Evolutionary conservation across 92 coral and sea anemone genomes (phyloP).

Genomic region (Scolanthus callimorphus): DNA sequence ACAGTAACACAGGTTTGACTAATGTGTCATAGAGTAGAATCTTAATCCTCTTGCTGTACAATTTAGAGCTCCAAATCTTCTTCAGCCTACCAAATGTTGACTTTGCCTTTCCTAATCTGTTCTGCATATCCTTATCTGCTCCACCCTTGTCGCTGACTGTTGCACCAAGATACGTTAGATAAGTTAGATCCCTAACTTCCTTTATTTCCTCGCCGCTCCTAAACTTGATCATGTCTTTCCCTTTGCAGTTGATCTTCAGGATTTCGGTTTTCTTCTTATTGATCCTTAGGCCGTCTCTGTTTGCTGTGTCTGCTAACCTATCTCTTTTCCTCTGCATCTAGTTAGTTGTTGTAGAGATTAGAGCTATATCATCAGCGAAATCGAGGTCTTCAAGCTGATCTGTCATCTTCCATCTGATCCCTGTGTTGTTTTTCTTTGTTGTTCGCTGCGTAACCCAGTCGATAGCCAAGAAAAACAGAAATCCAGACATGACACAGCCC

Average conservation of each 20-base stretch:
- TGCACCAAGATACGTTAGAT: conserved; percentile 1
- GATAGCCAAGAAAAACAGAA: too few species aligned
- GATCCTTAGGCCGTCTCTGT: neutral
- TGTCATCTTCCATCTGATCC: too few species aligned
- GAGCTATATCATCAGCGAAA: too few species aligned
- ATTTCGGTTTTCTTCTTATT: conserved; percentile 1
- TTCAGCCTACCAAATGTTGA: neutral
- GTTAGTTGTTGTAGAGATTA: too few species aligned
- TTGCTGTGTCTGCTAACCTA: too few species aligned
- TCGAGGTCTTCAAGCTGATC: too few species aligned
- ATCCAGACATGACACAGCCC: too few species aligned
- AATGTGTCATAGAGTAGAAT: conserved; percentile 1
- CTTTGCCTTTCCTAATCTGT: conserved; percentile 1
- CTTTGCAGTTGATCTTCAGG: neutral
- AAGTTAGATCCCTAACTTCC: too few species aligned
- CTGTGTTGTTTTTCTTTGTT: too few species aligned
- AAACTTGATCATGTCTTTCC: conserved; percentile 1
- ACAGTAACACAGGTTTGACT: conserved; percentile 7
- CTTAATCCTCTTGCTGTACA: conserved; percentile 3
- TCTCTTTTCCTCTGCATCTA: neutral
- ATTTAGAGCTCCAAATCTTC: neutral
- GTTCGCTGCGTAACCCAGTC: too few species aligned
- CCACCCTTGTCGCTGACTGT: neutral
- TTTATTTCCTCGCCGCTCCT: too few species aligned
- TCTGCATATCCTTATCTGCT: conserved; percentile 2